Percentiles rank a stretch among this genome's conserved stretches.
Evolutionary conservation across 1,140 invertebrate species (phyloP).

Genomic region (Pantala flavescens): DNA sequence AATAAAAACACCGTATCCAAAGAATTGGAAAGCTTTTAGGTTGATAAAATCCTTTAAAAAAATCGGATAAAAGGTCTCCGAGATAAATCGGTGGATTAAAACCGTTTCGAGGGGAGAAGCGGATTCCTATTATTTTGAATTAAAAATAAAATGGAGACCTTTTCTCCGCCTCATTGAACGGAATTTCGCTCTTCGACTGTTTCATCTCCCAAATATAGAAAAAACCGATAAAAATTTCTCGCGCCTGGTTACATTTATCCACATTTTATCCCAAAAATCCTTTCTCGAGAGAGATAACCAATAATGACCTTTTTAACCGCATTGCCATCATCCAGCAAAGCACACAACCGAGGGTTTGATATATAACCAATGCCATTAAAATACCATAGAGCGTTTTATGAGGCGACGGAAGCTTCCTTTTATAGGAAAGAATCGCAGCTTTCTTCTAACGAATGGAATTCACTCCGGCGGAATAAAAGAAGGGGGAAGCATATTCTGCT

Average conservation of each 20-base stretch:
- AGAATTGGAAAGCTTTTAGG: too few relatives aligned
- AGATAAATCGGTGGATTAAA: too few relatives aligned
- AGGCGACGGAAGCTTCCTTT: not conserved
- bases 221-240: too few relatives aligned
- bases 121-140: too few relatives aligned
- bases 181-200: too few relatives aligned
- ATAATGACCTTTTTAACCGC: not conserved
- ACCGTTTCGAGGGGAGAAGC: too few relatives aligned
- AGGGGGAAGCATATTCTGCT: not conserved
- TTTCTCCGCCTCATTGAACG: too few relatives aligned
- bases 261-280: not conserved
- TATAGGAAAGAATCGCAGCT: not conserved
- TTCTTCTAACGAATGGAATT: constrained; percentile 2
- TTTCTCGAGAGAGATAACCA: not conserved
- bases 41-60: too few relatives aligned
- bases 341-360: not conserved
- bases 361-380: constrained; percentile 10
- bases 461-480: not conserved
- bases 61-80: too few relatives aligned
- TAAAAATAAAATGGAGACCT: too few relatives aligned
- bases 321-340: not conserved
- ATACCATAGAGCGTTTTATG: not conserved
- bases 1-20: too few relatives aligned
- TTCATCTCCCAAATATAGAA: too few relatives aligned
- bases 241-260: not conserved